These are phyloP conservation scores for Drosophila parvula DNA, from an alignment of 1,140 invertebrate species.

Conservation along the genomic window DNA sequence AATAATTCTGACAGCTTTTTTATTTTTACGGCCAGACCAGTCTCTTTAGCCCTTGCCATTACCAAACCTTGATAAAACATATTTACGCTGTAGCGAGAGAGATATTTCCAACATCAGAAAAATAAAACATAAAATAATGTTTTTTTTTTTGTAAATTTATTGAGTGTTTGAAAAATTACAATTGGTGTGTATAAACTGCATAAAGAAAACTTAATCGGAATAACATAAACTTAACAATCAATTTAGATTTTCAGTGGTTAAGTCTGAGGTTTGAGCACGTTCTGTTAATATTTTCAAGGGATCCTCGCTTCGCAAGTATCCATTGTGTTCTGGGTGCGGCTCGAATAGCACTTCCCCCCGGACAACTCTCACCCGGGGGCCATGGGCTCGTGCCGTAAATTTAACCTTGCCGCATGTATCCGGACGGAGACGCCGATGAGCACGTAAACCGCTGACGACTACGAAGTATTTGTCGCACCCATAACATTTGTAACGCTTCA, in stretches of 20 bases:
- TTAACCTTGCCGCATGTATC: constrained; percentile 79
- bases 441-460: constrained; percentile 76
- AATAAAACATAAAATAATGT: no score
- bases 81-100: no score
- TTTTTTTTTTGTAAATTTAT: background rate
- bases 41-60: no score
- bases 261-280: constrained; percentile 29
- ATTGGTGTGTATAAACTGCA: background rate
- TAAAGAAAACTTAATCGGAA: constrained; percentile 8
- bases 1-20: no score
- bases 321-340: constrained; percentile 72
- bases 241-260: background rate
- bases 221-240: constrained; percentile 22
- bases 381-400: constrained; percentile 75
- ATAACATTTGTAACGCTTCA: constrained; percentile 83
- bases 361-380: constrained; percentile 75
- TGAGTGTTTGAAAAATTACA: background rate
- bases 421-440: constrained; percentile 74
- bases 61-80: no score
- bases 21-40: no score
- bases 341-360: constrained; percentile 75
- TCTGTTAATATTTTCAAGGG: constrained; percentile 68
- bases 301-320: constrained; percentile 77
- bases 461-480: constrained; percentile 80
- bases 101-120: no score